These are phyloP conservation scores for Austrolebias charrua DNA, from an alignment of 2,797 vertebrate species.

Conservation along the genomic window DNA sequence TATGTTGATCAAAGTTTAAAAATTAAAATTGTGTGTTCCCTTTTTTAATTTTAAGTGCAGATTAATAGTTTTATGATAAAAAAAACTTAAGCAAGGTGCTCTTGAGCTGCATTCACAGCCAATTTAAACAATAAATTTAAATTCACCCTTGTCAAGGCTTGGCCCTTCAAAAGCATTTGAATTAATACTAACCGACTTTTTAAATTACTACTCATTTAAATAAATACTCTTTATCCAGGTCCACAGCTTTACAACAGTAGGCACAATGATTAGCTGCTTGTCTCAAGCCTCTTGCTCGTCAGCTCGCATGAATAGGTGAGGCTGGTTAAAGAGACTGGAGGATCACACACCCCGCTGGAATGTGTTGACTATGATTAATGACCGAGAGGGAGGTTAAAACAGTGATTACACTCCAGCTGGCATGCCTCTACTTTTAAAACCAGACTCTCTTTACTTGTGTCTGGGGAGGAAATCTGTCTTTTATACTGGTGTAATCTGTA, in stretches of 20 bases:
- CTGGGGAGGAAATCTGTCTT: constrained; percentile 42
- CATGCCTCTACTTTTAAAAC: constrained; percentile 52
- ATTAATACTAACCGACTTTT: constrained; percentile 36
- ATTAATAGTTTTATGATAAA: not conserved
- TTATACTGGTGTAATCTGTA: constrained; percentile 24
- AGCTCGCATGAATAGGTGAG: constrained; percentile 1
- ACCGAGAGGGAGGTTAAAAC: constrained; percentile 62
- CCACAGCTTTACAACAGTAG: constrained; percentile 17
- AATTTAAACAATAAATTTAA: constrained; percentile 25
- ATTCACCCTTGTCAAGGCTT: constrained; percentile 11
- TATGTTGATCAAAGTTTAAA: no score
- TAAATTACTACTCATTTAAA: constrained; percentile 43
- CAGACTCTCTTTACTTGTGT: constrained; percentile 49
- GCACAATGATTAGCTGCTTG: constrained; percentile 45
- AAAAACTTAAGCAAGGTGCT: not conserved
- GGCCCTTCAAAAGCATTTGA: constrained; percentile 30
- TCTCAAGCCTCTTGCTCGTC: constrained; percentile 16
- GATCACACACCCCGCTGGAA: constrained; percentile 41
- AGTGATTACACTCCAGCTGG: constrained; percentile 70
- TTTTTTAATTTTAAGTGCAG: not conserved
- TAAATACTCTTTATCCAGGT: constrained; percentile 42
- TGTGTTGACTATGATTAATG: constrained; percentile 70
- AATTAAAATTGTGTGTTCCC: not conserved
- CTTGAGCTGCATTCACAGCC: not conserved
- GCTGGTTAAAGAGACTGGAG: constrained; percentile 25